Evolutionary conservation across 2,113 vertebrate genomes (phyloP).

Genomic region (Ariopsis seemanni): DNA sequence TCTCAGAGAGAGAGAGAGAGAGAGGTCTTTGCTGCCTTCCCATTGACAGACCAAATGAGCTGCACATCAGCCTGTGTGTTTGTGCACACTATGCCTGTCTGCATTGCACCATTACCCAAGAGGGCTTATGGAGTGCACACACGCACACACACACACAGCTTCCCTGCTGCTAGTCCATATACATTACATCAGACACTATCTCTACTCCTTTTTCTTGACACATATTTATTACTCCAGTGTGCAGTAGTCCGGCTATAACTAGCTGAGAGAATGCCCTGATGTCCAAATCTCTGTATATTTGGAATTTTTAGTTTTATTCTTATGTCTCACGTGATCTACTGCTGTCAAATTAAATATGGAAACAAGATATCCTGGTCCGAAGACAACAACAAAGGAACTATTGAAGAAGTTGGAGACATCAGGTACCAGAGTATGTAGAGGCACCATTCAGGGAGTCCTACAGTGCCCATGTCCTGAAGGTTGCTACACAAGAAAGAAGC

Average conservation of each 20-base stretch:
- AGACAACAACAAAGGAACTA: neutral
- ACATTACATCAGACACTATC: neutral
- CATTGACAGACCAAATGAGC: conserved; percentile 39
- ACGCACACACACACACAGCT: neutral
- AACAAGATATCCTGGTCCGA: neutral
- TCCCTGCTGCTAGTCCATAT: neutral
- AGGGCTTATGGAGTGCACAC: neutral
- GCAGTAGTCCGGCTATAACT: neutral
- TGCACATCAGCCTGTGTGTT: conserved; percentile 24
- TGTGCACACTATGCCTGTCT: conserved; percentile 1
- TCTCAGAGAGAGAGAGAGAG: neutral
- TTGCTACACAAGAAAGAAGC: neutral
- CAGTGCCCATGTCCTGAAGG: neutral
- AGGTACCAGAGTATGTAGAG: neutral
- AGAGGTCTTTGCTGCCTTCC: conserved; percentile 11
- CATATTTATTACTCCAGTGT: too few species aligned
- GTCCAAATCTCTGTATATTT: neutral
- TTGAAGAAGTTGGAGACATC: neutral
- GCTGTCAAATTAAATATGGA: neutral
- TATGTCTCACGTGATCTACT: neutral
- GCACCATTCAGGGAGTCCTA: neutral
- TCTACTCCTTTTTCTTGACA: neutral
- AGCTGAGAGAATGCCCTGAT: neutral
- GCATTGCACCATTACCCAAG: conserved; percentile 36
- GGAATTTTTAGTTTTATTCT: neutral